These are phyloP conservation scores for Ophthalmolycus amberensis DNA, from an alignment of 2,113 vertebrate genomes.

Conservation along the genomic window DNA sequence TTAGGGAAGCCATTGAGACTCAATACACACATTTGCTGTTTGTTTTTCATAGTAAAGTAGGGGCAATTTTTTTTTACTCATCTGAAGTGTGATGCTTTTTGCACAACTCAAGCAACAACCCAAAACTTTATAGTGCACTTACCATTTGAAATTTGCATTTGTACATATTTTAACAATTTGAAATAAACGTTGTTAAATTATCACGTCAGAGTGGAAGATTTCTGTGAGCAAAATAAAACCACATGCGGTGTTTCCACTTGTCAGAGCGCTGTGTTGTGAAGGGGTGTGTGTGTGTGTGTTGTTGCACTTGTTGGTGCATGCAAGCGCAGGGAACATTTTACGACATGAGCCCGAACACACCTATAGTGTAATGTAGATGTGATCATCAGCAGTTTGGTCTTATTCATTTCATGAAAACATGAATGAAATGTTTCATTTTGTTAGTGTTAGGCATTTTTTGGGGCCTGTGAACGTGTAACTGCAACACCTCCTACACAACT, in stretches of 20 bases:
- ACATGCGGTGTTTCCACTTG: constrained; percentile 49
- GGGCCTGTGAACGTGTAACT: not conserved
- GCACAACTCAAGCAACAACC: constrained; percentile 47
- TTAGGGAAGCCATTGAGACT: constrained; percentile 30
- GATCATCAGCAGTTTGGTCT: not conserved
- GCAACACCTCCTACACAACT: not conserved
- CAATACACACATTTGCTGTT: constrained; percentile 35
- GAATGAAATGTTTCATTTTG: not conserved
- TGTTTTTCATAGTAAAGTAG: constrained; percentile 38
- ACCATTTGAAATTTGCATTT: constrained; percentile 51
- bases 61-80: constrained; percentile 26
- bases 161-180: constrained; percentile 65
- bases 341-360: not conserved
- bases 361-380: not conserved
- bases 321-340: constrained; percentile 3
- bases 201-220: constrained; percentile 41
- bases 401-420: not conserved
- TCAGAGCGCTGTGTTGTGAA: constrained; percentile 20
- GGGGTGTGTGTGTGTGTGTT: constrained; percentile 24
- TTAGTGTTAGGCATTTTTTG: not conserved
- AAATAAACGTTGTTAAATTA: constrained; percentile 78
- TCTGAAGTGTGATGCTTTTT: constrained; percentile 55
- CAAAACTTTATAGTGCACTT: constrained; percentile 63
- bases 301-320: constrained; percentile 42
- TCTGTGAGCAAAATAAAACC: constrained; percentile 31